Percentiles rank a stretch among this genome's conserved stretches.
These are phyloP conservation scores for Scortum barcoo DNA, from an alignment of 2,113 vertebrate species.

Conservation along the genomic window DNA sequence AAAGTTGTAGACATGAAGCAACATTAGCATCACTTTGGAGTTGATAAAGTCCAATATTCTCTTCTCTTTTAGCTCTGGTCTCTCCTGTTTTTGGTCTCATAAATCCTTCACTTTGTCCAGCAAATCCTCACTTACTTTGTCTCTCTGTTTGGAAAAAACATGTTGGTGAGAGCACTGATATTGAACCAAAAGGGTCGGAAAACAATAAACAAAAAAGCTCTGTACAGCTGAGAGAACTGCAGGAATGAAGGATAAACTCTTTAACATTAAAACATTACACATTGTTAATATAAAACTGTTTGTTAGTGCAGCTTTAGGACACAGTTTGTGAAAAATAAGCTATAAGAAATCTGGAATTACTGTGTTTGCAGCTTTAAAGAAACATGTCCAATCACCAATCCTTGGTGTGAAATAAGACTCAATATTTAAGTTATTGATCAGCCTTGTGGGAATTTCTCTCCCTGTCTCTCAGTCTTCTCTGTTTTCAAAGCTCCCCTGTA, in stretches of 20 bases:
- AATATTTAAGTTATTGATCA: not conserved
- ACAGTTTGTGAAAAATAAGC: not conserved
- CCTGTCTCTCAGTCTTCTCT: not conserved
- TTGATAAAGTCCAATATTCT: not conserved
- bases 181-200: not conserved
- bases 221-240: not conserved
- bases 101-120: not conserved
- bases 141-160: not conserved
- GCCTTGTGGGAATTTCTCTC: not conserved
- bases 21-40: not conserved
- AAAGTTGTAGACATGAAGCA: not conserved
- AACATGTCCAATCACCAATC: not conserved
- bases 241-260: too few relatives aligned
- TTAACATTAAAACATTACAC: too few relatives aligned
- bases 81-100: not conserved
- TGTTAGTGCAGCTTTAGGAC: not conserved
- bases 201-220: not conserved
- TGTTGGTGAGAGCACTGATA: too few relatives aligned
- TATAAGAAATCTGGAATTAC: not conserved
- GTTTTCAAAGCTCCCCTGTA: not conserved
- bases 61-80: not conserved
- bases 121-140: not conserved
- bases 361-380: not conserved
- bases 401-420: not conserved
- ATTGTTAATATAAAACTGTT: too few relatives aligned